Conservation (phyloP, 1,140 invertebrate species). For the Theocolax elegans region DNA sequence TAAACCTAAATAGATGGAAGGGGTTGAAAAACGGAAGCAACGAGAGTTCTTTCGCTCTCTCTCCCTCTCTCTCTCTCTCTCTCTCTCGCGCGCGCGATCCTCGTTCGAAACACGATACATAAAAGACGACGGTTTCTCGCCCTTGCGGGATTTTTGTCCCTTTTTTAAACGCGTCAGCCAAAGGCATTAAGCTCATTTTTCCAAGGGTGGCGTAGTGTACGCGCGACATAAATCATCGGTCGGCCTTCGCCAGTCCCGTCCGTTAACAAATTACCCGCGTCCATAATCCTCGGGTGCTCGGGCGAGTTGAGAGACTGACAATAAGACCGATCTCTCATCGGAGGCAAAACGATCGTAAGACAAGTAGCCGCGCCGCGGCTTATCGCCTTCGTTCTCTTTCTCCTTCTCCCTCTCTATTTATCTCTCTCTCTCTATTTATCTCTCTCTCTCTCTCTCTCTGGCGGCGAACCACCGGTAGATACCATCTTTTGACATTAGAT, state of each 20-base stretch:
- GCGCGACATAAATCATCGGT: slow-evolving; percentile 17
- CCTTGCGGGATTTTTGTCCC: too few species aligned
- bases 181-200: not conserved
- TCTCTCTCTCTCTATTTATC: too few species aligned
- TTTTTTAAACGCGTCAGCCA: not conserved
- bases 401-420: too few species aligned
- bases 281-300: slow-evolving; percentile 2
- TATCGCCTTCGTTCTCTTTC: too few species aligned
- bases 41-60: too few species aligned
- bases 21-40: too few species aligned
- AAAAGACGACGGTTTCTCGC: not conserved
- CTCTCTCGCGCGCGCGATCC: not conserved
- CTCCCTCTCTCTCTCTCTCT: too few species aligned
- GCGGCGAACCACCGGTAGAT: not conserved
- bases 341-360: slow-evolving; percentile 39
- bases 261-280: slow-evolving; percentile 37
- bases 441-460: too few species aligned
- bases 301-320: not conserved
- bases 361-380: slow-evolving; percentile 23
- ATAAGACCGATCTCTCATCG: slow-evolving; percentile 35
- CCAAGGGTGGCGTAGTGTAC: not conserved
- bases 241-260: not conserved
- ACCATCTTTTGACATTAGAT: slow-evolving; percentile 9
- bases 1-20: too few species aligned
- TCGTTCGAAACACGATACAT: slow-evolving; percentile 22